Percentiles rank a stretch among this genome's conserved stretches.
Evolutionary conservation across 2,113 vertebrate species (phyloP).

Genomic region (Mobula birostris): DNA sequence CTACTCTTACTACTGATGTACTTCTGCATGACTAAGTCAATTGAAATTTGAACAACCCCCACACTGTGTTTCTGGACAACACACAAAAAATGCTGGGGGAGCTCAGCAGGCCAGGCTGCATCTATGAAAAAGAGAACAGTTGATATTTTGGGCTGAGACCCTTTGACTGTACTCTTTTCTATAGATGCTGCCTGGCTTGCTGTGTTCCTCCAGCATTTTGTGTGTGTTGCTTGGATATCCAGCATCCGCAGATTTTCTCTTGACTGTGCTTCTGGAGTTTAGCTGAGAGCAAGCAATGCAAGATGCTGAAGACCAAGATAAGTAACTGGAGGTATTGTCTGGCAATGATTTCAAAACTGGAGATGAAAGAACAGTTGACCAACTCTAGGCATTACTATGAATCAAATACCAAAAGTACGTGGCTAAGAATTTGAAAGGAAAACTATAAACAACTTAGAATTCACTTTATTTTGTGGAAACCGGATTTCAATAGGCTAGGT

Average conservation of each 20-base stretch:
- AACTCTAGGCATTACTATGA: background rate
- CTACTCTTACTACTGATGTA: too few species aligned
- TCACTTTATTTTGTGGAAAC: background rate
- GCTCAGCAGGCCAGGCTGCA: too few species aligned
- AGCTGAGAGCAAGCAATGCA: background rate
- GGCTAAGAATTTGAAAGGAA: background rate
- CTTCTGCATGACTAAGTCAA: background rate
- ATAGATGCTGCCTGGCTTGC: too few species aligned
- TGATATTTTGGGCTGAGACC: too few species aligned
- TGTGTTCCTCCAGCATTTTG: too few species aligned
- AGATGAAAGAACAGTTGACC: background rate
- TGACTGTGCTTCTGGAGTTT: background rate
- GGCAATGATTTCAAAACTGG: background rate
- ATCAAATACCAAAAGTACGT: background rate
- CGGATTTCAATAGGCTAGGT: background rate
- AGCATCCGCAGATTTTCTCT: too few species aligned
- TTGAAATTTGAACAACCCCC: background rate
- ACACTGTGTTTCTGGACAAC: background rate
- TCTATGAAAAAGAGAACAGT: too few species aligned
- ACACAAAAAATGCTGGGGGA: too few species aligned
- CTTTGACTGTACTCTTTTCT: too few species aligned
- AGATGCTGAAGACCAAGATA: background rate
- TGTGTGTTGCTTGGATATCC: too few species aligned
- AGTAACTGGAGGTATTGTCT: background rate
- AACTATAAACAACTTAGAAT: background rate